Base-by-base conservation (phyloP, 1,140 invertebrate genomes). In the Trichonephila inaurata region DNA sequence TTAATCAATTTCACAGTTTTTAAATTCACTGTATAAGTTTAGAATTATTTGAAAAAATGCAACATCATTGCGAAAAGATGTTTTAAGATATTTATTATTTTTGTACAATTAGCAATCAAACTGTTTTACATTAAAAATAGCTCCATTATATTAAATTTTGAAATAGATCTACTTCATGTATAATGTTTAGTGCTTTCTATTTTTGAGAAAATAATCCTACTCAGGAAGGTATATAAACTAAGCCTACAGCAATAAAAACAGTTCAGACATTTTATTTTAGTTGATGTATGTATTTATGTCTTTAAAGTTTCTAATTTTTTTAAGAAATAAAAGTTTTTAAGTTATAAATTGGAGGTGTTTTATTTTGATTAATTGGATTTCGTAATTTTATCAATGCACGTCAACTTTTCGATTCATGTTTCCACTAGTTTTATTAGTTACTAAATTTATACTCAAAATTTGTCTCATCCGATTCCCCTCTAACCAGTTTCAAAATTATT, bases 311-410 rank as follows among this genome's bases (percentile, higher is more conserved):
- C 72, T 77, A 77, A 77, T 33, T 77, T 77, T 77, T 77, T 77
- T 77, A 33, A 77, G 28, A 77, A 33, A 77, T 77, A 77, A 77
- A 77, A 28, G 33, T 40, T 77, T 77, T 77, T 77, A 77, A 77
- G 33, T 77, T 77, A 77, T 77, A 28, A 40, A 7, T 77, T 14
- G 14, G 0, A 40, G 14, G 6, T 77, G n/a, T 69, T 24, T 69
- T 69, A 12, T 69, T 8, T 40, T 40, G 1, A 40, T 6, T 24
- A 69, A 14, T 69, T n/a, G 12, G n/a, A 24, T 12, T 69, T 69
- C 7, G 1, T 51, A 7, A 51, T 51, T 10, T 51, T 51, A 8
- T 51, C 51, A 10, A 10, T 12, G 10, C 51, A 10, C 10, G 5
- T 51, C 10, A 51, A 51, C 10, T 51, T 51, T 51, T 10, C 7